Conservation (phyloP, 2,888 invertebrate species). For the Andrena bucephala region DNA sequence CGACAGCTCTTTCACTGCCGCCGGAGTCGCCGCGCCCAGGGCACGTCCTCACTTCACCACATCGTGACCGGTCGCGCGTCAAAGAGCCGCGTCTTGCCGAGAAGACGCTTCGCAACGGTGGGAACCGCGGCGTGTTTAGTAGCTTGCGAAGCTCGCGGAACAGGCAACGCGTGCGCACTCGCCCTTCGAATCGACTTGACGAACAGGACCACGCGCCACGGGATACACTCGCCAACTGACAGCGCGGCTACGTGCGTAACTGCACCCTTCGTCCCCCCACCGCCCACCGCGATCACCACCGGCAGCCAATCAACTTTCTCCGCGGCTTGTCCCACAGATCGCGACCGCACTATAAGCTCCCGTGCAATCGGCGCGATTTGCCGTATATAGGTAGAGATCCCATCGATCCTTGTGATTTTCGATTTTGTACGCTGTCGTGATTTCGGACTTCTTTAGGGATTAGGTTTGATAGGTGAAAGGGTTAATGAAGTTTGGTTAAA, state of each 20-base stretch:
- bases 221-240: slow-evolving; percentile 71
- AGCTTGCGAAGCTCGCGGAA: slow-evolving; percentile 26
- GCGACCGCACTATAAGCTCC: neutral
- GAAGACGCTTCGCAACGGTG: neutral
- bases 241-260: slow-evolving; percentile 39
- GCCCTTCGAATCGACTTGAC: neutral
- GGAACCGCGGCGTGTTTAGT: slow-evolving; percentile 7
- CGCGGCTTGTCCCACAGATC: slow-evolving; percentile 22
- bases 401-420: neutral
- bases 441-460: neutral
- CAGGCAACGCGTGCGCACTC: slow-evolving; percentile 25
- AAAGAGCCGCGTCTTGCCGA: neutral
- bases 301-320: slow-evolving; percentile 69
- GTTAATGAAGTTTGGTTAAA: neutral
- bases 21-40: slow-evolving; percentile 70
- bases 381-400: slow-evolving; percentile 36
- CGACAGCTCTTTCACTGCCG: slow-evolving; percentile 45
- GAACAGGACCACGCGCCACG: slow-evolving; percentile 46
- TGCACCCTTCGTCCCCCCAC: slow-evolving; percentile 53
- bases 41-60: slow-evolving; percentile 62
- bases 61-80: slow-evolving; percentile 35
- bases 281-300: slow-evolving; percentile 23
- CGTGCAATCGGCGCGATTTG: neutral
- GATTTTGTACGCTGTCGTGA: neutral
- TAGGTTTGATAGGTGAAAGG: neutral